Conservation (phyloP, 2,888 invertebrate species). For the Heliconius ismenius region DNA sequence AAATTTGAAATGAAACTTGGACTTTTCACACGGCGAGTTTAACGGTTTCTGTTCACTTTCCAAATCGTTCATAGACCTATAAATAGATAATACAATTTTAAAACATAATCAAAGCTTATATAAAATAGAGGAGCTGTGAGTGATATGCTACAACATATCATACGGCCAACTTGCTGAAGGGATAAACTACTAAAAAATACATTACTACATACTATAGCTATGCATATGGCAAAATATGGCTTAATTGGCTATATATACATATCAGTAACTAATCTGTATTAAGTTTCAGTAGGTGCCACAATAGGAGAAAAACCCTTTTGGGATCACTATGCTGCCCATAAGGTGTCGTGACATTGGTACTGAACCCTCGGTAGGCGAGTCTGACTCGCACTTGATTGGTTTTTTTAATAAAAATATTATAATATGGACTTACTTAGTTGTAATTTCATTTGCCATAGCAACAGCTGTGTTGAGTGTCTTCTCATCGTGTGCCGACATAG, state of each 20-base stretch:
- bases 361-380: no score
- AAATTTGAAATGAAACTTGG: conserved; percentile 84
- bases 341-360: no score
- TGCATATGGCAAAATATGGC: no score
- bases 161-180: not conserved
- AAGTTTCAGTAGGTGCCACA: no score
- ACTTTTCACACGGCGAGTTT: conserved; percentile 85
- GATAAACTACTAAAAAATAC: not conserved
- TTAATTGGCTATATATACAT: no score
- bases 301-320: no score
- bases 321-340: no score
- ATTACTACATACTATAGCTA: no score
- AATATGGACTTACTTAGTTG: conserved; percentile 81
- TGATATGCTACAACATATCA: no score
- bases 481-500: conserved; percentile 95
- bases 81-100: not conserved
- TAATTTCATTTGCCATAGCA: conserved; percentile 95
- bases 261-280: no score
- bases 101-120: not conserved
- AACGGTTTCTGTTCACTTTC: conserved; percentile 80
- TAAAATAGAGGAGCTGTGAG: no score
- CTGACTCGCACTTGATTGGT: no score
- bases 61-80: conserved; percentile 83
- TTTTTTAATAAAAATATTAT: not conserved
- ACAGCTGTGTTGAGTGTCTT: conserved; percentile 95